These are phyloP conservation scores for Crematogaster levior DNA, from an alignment of 2,888 invertebrate species.

Conservation along the genomic window DNA sequence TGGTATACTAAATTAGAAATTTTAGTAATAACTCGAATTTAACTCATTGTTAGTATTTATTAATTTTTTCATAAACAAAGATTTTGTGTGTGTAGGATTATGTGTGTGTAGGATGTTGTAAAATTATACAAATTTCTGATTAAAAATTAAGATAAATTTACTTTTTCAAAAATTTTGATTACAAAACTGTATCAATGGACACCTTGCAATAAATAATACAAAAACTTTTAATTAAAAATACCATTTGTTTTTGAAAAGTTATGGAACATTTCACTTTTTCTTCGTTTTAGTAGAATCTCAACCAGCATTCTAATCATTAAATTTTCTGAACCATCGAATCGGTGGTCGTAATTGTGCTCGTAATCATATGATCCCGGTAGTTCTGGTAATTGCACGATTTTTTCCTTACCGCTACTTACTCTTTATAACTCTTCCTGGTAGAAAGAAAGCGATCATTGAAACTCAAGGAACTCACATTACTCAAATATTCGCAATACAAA, in stretches of 20 bases:
- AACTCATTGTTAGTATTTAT: not conserved
- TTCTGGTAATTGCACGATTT: constrained; percentile 31
- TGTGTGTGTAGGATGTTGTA: not conserved
- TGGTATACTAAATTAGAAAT: not conserved
- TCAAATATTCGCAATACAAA: constrained; percentile 12
- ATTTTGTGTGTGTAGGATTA: not conserved
- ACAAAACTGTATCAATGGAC: not conserved
- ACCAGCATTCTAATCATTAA: constrained; percentile 10
- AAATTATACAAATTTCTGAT: constrained; percentile 4
- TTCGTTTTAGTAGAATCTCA: not conserved
- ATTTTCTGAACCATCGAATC: constrained; percentile 48
- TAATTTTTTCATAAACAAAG: constrained; percentile 1
- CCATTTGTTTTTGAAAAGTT: not conserved
- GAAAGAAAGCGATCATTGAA: constrained; percentile 62
- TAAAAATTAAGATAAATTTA: not conserved
- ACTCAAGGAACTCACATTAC: constrained; percentile 53
- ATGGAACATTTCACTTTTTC: not conserved
- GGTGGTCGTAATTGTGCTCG: constrained; percentile 49
- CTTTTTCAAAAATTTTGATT: not conserved
- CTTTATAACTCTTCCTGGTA: not conserved
- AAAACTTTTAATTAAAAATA: not conserved
- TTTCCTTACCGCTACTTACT: not conserved
- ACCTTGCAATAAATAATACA: not conserved
- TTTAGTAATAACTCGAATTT: not conserved
- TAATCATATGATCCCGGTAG: constrained; percentile 49